Evolutionary conservation across 2,113 vertebrate genomes (phyloP).

Genomic region (Malurus melanocephalus): DNA sequence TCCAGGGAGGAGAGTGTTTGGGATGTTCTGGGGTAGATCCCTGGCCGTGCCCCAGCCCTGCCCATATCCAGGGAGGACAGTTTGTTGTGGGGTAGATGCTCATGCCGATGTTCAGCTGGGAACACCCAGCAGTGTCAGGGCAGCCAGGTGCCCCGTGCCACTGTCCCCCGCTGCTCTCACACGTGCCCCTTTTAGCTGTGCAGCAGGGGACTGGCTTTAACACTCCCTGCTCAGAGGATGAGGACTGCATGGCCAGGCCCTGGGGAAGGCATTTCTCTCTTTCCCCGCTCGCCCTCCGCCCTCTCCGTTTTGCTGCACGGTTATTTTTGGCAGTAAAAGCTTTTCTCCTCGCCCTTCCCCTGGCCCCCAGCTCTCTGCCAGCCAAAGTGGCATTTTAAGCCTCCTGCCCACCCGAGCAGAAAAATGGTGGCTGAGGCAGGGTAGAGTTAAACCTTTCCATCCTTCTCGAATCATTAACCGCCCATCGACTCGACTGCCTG

Average conservation of each 20-base stretch:
- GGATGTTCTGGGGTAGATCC: too few species aligned
- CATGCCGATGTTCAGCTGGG: neutral
- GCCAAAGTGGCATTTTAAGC: conserved; percentile 62
- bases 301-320: conserved; percentile 10
- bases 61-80: fast-evolving
- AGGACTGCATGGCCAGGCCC: neutral
- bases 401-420: conserved; percentile 52
- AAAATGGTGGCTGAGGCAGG: conserved; percentile 45
- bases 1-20: too few species aligned
- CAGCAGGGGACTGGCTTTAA: neutral
- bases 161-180: neutral
- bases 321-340: conserved; percentile 66
- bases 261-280: neutral
- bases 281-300: neutral
- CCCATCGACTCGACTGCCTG: neutral
- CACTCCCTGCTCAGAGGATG: neutral
- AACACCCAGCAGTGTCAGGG: neutral
- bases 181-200: neutral
- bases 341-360: conserved; percentile 16
- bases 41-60: neutral
- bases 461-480: conserved; percentile 14
- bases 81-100: too few species aligned
- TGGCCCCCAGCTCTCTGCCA: conserved; percentile 27
- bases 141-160: neutral
- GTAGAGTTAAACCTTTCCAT: conserved; percentile 48